A percentile compares a stretch with the other conserved stretches of the same genome.
These are phyloP conservation scores for Argopecten irradians DNA, from an alignment of 1,140 invertebrate species.

Conservation along the genomic window DNA sequence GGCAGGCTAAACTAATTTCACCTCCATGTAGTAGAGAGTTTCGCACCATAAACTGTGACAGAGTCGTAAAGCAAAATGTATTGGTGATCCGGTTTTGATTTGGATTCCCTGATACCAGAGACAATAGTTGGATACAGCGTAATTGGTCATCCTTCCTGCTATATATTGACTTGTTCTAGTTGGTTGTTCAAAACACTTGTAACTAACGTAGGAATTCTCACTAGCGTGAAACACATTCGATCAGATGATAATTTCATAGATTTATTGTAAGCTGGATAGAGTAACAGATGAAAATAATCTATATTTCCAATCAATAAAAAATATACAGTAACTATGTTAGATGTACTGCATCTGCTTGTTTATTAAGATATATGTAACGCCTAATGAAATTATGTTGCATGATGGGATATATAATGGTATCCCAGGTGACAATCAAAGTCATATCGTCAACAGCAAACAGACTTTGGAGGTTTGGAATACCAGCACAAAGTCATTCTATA, in stretches of 20 bases:
- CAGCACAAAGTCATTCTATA: background rate
- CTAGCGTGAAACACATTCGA: background rate
- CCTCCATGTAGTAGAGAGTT: slow-evolving; percentile 13
- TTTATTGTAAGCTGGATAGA: background rate
- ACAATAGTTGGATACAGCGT: background rate
- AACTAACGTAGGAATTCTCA: too few species aligned
- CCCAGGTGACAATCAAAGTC: background rate
- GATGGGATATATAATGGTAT: background rate
- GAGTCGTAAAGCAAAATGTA: background rate
- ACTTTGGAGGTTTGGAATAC: background rate
- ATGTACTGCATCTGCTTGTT: background rate
- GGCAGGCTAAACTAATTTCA: background rate
- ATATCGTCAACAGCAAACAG: background rate
- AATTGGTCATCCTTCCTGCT: background rate
- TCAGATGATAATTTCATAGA: background rate
- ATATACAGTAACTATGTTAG: background rate
- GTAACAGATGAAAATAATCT: background rate
- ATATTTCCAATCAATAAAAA: background rate
- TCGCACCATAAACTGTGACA: slow-evolving; percentile 11
- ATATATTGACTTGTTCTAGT: background rate
- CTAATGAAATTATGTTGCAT: background rate
- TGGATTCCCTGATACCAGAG: background rate
- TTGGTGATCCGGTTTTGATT: background rate
- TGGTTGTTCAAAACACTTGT: background rate
- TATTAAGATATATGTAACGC: background rate